phyloP scores from a whole-genome alignment of 2,113 vertebrate species.

The Hypocryptadius cinnamomeus region DNA sequence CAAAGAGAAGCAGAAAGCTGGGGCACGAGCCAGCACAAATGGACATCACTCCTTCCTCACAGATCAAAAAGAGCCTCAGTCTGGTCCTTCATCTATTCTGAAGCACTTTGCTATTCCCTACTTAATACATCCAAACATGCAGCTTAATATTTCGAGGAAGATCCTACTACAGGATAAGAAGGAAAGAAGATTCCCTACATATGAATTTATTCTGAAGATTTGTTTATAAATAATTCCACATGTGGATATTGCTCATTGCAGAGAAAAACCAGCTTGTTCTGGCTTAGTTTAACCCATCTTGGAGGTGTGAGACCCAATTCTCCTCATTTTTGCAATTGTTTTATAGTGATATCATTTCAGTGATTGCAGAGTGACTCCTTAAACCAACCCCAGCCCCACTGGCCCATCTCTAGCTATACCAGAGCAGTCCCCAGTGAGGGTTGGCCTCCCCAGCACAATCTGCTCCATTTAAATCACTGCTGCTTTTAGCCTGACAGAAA shows the following conservation, averaged over 20 bases:
- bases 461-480: conserved; percentile 3
- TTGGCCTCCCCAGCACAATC: background rate
- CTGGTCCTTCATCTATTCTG: background rate
- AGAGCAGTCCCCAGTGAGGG: background rate
- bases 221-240: background rate
- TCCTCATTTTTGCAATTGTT: background rate
- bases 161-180: background rate
- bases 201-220: background rate
- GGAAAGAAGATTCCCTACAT: background rate
- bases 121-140: background rate
- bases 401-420: background rate
- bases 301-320: background rate
- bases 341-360: background rate
- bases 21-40: background rate
- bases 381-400: background rate
- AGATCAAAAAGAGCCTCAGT: background rate
- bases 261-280: background rate
- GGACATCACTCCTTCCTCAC: background rate
- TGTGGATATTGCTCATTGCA: background rate
- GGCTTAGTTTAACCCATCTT: background rate
- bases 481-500: background rate
- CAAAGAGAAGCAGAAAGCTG: background rate
- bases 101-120: background rate
- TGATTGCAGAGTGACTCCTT: background rate
- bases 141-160: background rate